These are phyloP conservation scores for Molossus molossus DNA, from an alignment of 2,797 vertebrate genomes.

Conservation along the genomic window DNA sequence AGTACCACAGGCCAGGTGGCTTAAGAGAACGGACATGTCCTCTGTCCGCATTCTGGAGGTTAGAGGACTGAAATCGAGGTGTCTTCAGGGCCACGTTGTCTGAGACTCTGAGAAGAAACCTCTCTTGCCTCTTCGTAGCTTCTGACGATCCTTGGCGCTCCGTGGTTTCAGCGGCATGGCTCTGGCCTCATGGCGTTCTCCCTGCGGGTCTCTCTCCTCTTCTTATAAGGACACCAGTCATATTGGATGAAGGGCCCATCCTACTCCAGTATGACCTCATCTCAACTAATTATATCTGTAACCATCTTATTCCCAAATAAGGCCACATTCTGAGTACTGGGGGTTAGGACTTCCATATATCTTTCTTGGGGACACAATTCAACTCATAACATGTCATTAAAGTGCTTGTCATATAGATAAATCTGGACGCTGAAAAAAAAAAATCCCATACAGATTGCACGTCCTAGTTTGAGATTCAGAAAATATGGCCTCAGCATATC, in stretches of 20 bases:
- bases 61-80: neutral
- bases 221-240: neutral
- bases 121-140: no score
- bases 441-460: neutral
- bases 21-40: neutral
- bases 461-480: conserved; percentile 35
- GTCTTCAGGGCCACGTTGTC: neutral
- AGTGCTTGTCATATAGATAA: conserved; percentile 42
- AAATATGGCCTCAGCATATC: neutral
- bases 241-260: neutral
- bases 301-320: neutral
- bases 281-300: neutral
- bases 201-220: neutral
- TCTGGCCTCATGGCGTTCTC: rapidly evolving
- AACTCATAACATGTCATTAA: neutral
- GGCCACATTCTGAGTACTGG: neutral
- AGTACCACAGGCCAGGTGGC: no score
- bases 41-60: neutral
- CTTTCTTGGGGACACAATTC: neutral
- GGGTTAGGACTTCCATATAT: neutral
- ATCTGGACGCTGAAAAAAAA: neutral
- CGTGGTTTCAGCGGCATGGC: no score
- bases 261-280: neutral
- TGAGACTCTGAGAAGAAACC: neutral
- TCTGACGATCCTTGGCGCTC: rapidly evolving